Evolutionary conservation across 2,797 vertebrate species (phyloP).

Genomic region (Spinus pinus): DNA sequence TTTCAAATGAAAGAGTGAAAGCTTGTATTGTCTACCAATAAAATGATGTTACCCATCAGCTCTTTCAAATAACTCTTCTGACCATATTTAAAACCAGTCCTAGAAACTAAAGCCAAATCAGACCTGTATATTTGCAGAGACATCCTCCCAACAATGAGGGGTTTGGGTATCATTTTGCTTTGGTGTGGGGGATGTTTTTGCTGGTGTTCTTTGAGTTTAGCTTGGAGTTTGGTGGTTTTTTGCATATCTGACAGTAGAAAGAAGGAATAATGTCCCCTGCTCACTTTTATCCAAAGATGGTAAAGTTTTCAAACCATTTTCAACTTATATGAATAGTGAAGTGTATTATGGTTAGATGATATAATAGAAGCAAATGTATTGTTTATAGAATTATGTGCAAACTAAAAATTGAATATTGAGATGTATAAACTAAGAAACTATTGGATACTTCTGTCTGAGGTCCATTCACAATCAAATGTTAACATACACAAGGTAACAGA

Average conservation of each 20-base stretch:
- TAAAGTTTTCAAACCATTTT: not conserved
- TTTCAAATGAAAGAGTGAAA: not conserved
- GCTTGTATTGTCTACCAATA: not conserved
- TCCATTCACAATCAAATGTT: not conserved
- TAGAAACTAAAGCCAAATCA: not conserved
- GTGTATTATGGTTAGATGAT: not conserved
- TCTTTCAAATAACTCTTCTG: not conserved
- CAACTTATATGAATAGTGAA: not conserved
- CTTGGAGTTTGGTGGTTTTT: not conserved
- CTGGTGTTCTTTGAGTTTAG: not conserved
- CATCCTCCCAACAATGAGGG: not conserved
- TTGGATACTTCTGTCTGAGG: not conserved
- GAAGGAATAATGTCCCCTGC: not conserved
- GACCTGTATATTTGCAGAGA: not conserved
- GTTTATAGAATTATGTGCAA: not conserved
- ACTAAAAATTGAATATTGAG: not conserved
- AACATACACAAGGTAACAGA: not conserved
- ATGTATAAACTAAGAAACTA: not conserved
- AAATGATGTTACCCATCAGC: not conserved
- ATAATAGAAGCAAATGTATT: not conserved
- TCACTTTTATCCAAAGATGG: not conserved
- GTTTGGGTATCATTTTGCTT: not conserved
- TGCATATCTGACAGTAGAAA: not conserved
- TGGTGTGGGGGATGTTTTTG: not conserved
- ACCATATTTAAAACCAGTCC: not conserved